A percentile compares a stretch with the other conserved stretches of the same genome.
phyloP scores from a whole-genome alignment of 2,888 invertebrate genomes.

The Synanthedon vespiformis region DNA sequence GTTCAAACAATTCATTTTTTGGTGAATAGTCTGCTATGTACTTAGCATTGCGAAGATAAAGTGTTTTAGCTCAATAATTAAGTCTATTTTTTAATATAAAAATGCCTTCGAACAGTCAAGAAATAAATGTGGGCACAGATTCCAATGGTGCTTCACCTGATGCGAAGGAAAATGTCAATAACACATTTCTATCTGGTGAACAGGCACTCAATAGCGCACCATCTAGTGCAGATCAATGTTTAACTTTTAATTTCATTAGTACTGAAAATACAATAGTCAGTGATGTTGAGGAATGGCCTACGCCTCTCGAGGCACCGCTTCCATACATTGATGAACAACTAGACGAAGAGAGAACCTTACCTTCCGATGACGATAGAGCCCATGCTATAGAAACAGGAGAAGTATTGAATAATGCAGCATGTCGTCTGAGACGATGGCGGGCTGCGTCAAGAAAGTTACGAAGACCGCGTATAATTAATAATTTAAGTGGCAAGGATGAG shows the following conservation, averaged over 20 bases:
- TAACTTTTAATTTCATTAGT: conserved; percentile 53
- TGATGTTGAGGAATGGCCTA: conserved; percentile 30
- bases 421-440: conserved; percentile 61
- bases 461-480: conserved; percentile 60
- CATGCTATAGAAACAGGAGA: conserved; percentile 43
- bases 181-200: background rate
- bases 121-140: conserved; percentile 53
- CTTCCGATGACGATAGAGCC: conserved; percentile 44
- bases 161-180: conserved; percentile 28
- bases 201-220: conserved; percentile 16
- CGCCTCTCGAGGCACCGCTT: conserved; percentile 29
- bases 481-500: conserved; percentile 42
- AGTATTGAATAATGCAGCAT: conserved; percentile 54
- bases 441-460: conserved; percentile 64
- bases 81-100: conserved; percentile 13
- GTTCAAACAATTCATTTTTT: too few relatives aligned
- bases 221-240: conserved; percentile 36
- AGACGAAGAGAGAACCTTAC: conserved; percentile 27
- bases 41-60: background rate
- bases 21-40: background rate
- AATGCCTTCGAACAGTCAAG: conserved; percentile 59
- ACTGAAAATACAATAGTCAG: conserved; percentile 23
- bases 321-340: conserved; percentile 53
- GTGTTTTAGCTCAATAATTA: background rate
- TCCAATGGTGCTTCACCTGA: conserved; percentile 40